Conservation (phyloP, 2,113 vertebrate species). For the Australoheros scitulus region DNA sequence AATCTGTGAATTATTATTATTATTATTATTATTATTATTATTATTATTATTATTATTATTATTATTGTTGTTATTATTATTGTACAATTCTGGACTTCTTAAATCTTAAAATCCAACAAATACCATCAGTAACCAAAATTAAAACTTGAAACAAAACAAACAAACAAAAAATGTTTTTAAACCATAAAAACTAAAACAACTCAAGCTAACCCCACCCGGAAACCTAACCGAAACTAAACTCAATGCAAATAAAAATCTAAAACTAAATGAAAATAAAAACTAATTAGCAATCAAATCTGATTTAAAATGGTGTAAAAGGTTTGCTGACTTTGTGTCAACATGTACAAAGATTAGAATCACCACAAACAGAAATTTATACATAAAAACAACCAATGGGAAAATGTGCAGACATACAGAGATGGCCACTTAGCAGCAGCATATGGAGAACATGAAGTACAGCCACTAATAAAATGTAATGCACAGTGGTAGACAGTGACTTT, state of each 20-base stretch:
- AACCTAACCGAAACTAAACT: background rate
- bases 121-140: background rate
- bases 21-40: background rate
- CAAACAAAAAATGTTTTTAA: no score
- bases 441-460: background rate
- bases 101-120: background rate
- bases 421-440: background rate
- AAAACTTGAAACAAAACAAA: background rate
- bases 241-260: background rate
- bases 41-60: background rate
- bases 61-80: background rate
- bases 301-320: background rate
- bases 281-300: background rate
- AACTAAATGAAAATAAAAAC: background rate
- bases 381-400: background rate
- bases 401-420: background rate
- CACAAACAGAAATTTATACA: accelerated
- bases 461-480: no score
- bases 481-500: no score
- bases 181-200: background rate
- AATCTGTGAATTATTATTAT: background rate
- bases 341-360: background rate
- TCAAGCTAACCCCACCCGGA: background rate
- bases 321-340: background rate
- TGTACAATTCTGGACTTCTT: background rate